phyloP scores from a whole-genome alignment of 2,888 invertebrate species.

The Blastobasis adustella region DNA sequence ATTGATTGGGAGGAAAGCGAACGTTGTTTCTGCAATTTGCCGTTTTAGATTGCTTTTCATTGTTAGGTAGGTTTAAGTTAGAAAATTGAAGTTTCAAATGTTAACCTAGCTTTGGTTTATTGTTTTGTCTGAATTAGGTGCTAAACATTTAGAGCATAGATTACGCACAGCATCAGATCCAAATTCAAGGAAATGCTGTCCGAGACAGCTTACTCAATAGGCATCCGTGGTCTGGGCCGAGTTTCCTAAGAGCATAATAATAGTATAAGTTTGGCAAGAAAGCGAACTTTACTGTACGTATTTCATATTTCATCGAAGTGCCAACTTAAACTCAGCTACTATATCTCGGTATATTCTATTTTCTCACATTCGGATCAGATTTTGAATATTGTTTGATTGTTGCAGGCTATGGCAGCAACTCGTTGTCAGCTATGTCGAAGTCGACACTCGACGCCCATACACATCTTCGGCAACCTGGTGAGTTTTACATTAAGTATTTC shows the following conservation, averaged over 20 bases:
- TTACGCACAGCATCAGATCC: too few species aligned
- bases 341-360: too few species aligned
- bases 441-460: conserved; percentile 90
- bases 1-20: conserved; percentile 18
- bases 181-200: too few species aligned
- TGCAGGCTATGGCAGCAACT: conserved; percentile 90
- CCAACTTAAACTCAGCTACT: too few species aligned
- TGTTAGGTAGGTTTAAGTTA: neutral
- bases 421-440: conserved; percentile 85
- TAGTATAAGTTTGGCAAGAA: too few species aligned
- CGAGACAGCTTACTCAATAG: too few species aligned
- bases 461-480: conserved; percentile 93
- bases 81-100: neutral
- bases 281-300: too few species aligned
- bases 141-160: too few species aligned
- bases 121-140: too few species aligned
- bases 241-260: too few species aligned
- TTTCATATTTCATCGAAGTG: too few species aligned
- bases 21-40: conserved; percentile 18
- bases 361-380: neutral
- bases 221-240: too few species aligned
- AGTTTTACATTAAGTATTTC: conserved; percentile 16
- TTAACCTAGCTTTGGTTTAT: neutral
- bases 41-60: conserved; percentile 4
- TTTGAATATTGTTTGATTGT: conserved; percentile 37